These are phyloP conservation scores for Heliconius nattereri DNA, from an alignment of 1,140 invertebrate genomes.

Conservation along the genomic window DNA sequence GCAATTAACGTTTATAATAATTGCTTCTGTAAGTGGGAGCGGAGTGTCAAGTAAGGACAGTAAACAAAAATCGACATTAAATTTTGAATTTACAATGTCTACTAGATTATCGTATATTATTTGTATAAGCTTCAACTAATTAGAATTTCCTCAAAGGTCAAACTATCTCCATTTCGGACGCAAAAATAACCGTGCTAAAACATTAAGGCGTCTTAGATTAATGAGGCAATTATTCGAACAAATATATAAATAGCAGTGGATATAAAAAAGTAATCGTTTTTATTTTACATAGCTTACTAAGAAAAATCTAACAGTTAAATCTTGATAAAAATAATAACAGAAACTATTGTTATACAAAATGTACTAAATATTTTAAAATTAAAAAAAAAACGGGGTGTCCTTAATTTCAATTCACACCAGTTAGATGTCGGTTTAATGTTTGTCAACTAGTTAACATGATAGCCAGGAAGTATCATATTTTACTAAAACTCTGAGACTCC, in stretches of 20 bases:
- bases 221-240: neutral
- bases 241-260: neutral
- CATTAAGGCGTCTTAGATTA: neutral
- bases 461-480: conserved; percentile 67
- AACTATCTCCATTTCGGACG: neutral
- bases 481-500: conserved; percentile 44
- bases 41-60: neutral
- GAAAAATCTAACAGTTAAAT: neutral
- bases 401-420: conserved; percentile 63
- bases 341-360: neutral
- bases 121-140: neutral
- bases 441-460: conserved; percentile 69
- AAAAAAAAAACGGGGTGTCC: conserved; percentile 39
- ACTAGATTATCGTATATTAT: neutral
- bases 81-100: neutral
- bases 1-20: conserved; percentile 12
- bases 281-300: neutral
- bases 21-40: neutral
- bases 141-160: neutral
- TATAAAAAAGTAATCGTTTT: neutral
- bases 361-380: neutral
- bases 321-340: neutral
- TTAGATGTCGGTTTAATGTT: conserved; percentile 58
- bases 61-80: neutral
- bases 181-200: neutral